Evolutionary conservation across 2,113 vertebrate species (phyloP).

Genomic region (Oriolus oriolus): DNA sequence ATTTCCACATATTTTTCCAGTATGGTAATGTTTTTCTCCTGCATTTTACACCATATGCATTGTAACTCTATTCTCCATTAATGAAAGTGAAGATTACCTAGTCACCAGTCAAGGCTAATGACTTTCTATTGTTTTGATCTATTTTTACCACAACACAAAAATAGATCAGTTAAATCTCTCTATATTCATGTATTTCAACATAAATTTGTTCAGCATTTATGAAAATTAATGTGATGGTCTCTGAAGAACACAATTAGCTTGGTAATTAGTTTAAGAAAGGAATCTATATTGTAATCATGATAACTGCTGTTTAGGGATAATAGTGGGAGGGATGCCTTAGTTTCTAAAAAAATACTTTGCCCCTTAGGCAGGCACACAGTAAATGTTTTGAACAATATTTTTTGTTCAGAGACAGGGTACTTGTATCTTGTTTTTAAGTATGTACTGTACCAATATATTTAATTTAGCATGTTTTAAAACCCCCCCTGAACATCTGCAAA

Average conservation of each 20-base stretch:
- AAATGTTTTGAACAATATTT: background rate
- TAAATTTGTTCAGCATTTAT: conserved; percentile 9
- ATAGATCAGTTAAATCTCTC: background rate
- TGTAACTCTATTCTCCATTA: conserved; percentile 25
- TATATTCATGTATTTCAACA: background rate
- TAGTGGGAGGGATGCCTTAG: background rate
- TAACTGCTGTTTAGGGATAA: conserved; percentile 38
- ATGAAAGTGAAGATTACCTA: conserved; percentile 23
- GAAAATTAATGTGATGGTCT: conserved; percentile 1
- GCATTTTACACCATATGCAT: conserved; percentile 1
- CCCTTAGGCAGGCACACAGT: background rate
- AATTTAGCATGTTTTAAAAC: background rate
- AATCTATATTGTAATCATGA: conserved; percentile 15
- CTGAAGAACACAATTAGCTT: conserved; percentile 50
- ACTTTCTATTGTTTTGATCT: conserved; percentile 46
- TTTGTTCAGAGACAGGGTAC: background rate
- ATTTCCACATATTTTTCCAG: conserved; percentile 19
- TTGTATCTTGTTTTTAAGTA: background rate
- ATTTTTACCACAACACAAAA: background rate
- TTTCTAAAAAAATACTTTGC: conserved; percentile 1
- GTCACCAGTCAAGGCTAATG: background rate
- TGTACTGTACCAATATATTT: background rate
- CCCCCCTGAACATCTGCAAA: rapidly evolving
- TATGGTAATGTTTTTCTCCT: background rate
- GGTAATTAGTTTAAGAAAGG: conserved; percentile 41